Percentiles rank a stretch among this genome's conserved stretches.
Conservation (phyloP, 92 coral and sea anemone species). For the Bergia sp. region DNA sequence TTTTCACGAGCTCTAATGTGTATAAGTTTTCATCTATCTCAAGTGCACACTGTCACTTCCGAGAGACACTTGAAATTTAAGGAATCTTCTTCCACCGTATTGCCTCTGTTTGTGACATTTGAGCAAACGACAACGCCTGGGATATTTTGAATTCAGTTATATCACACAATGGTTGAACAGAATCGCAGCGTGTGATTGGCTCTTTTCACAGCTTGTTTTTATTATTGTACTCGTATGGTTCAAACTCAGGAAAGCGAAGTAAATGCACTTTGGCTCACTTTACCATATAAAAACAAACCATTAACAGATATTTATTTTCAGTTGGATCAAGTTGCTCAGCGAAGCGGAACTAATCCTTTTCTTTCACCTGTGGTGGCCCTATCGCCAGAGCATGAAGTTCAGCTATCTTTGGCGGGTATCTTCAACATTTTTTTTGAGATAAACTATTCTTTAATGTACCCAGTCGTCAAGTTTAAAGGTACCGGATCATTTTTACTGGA, state of each 20-base stretch:
- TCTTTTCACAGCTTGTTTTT: not conserved
- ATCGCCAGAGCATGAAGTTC: not conserved
- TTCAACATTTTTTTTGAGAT: not conserved
- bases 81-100: not conserved
- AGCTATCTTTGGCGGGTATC: not conserved
- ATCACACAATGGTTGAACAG: not conserved
- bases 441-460: not conserved
- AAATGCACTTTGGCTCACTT: not conserved
- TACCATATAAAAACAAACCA: conserved; percentile 6
- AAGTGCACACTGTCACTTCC: not conserved
- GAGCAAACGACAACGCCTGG: not conserved
- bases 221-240: not conserved
- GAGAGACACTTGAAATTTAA: not conserved
- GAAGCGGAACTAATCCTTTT: conserved; percentile 7
- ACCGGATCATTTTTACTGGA: not conserved
- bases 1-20: not conserved
- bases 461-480: not conserved
- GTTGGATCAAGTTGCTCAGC: not conserved
- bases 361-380: conserved; percentile 15
- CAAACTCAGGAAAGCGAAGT: not conserved
- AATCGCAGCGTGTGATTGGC: conserved; percentile 14
- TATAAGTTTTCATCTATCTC: not conserved
- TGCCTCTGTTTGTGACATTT: not conserved
- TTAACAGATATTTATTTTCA: conserved; percentile 14
- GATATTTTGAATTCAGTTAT: not conserved